phyloP scores from a whole-genome alignment of 30 jellyfish, hydroid and myxozoan species.

The Chrysaora quinquecirrha region DNA sequence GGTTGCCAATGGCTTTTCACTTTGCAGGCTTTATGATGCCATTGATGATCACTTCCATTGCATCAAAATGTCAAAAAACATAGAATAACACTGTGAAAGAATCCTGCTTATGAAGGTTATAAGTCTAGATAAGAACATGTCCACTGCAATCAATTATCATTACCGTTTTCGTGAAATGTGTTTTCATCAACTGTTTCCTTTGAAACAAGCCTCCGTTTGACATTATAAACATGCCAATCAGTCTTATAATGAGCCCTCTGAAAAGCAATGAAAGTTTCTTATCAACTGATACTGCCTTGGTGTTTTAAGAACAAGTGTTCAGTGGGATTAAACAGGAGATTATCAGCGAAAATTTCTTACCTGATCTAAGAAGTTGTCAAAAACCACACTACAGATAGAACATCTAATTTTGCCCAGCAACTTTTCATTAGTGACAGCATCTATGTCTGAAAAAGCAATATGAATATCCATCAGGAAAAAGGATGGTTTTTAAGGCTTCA shows the following conservation, averaged over 20 bases:
- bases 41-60: too few relatives aligned
- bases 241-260: constrained; percentile 69
- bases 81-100: not conserved
- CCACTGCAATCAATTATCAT: too few relatives aligned
- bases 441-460: not conserved
- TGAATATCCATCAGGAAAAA: too few relatives aligned
- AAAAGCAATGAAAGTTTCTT: not conserved
- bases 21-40: too few relatives aligned
- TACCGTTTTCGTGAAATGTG: constrained; percentile 4
- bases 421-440: not conserved
- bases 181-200: constrained; percentile 16
- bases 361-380: not conserved
- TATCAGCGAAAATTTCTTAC: not conserved
- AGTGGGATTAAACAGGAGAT: not conserved
- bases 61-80: not conserved
- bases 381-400: not conserved
- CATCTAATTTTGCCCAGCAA: not conserved
- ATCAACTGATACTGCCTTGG: too few relatives aligned
- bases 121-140: too few relatives aligned
- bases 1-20: too few relatives aligned
- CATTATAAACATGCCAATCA: constrained; percentile 69
- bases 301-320: too few relatives aligned
- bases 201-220: constrained; percentile 16
- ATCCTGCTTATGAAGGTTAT: not conserved
- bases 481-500: too few relatives aligned